These are phyloP conservation scores for Cabera pusaria DNA, from an alignment of 2,888 invertebrate species.

Conservation along the genomic window DNA sequence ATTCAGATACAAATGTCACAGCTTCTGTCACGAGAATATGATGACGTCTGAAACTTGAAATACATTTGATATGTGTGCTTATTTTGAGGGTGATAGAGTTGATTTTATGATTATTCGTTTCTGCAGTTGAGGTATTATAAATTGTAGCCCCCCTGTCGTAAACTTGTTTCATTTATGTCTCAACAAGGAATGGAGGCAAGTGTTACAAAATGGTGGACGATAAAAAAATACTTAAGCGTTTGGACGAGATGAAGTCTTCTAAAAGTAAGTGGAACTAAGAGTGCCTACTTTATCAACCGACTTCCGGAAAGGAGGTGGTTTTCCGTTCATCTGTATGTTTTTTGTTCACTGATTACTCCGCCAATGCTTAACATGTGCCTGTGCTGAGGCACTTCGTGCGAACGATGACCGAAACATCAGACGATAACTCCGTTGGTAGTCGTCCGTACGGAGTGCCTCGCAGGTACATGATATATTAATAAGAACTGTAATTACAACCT, in stretches of 20 bases:
- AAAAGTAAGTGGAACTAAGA: conserved; percentile 43
- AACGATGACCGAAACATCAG: too few species aligned
- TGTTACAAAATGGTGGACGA: conserved; percentile 30
- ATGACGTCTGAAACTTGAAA: background rate
- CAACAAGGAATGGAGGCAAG: conserved; percentile 31
- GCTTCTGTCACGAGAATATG: conserved; percentile 9
- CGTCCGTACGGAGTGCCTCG: too few species aligned
- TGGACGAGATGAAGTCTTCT: conserved; percentile 20
- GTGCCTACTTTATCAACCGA: too few species aligned
- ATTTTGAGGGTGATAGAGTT: background rate
- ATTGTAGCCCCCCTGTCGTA: conserved; percentile 25
- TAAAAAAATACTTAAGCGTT: conserved; percentile 27
- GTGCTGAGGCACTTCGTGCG: too few species aligned
- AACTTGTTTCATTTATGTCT: conserved; percentile 16
- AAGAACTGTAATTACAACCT: too few species aligned
- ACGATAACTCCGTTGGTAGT: too few species aligned
- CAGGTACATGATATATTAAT: too few species aligned
- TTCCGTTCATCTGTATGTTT: too few species aligned
- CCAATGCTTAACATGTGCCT: too few species aligned
- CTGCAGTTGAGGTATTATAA: conserved; percentile 7
- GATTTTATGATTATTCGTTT: conserved; percentile 1
- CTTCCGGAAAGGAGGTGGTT: too few species aligned
- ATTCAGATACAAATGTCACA: conserved; percentile 8
- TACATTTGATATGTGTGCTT: conserved; percentile 2
- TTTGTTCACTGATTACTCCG: too few species aligned